phyloP scores from a whole-genome alignment of 2,888 invertebrate species.

The Diarsia brunnea region DNA sequence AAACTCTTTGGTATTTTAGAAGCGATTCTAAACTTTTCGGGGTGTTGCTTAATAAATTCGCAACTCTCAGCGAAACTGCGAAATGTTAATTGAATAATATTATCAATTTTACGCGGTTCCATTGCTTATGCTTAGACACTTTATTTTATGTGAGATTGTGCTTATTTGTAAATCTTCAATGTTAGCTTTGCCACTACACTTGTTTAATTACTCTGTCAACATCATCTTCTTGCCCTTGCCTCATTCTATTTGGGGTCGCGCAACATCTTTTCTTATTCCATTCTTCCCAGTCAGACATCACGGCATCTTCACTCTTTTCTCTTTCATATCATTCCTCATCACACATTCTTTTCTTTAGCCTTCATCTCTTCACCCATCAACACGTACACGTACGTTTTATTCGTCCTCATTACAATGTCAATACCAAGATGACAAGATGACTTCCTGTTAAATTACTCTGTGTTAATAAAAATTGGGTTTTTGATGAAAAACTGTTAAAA shows the following conservation, averaged over 20 bases:
- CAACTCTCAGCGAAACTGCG: conserved; percentile 17
- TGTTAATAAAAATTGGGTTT: not conserved
- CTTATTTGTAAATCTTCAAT: conserved; percentile 6
- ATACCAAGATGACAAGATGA: too few relatives aligned
- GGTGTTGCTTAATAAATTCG: conserved; percentile 28
- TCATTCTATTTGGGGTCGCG: too few relatives aligned
- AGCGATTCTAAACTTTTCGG: conserved; percentile 11
- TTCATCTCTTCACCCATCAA: too few relatives aligned
- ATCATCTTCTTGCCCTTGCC: too few relatives aligned
- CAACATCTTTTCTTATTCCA: too few relatives aligned
- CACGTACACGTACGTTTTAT: too few relatives aligned
- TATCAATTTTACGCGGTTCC: conserved; percentile 43
- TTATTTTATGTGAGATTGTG: conserved; percentile 37
- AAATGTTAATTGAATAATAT: conserved; percentile 39
- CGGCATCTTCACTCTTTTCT: too few relatives aligned
- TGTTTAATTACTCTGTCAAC: conserved; percentile 7
- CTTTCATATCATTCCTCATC: too few relatives aligned
- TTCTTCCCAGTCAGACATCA: too few relatives aligned
- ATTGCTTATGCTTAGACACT: conserved; percentile 16
- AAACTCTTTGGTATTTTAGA: conserved; percentile 11
- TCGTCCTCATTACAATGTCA: too few relatives aligned
- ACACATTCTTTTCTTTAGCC: too few relatives aligned
- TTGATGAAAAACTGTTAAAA: not conserved
- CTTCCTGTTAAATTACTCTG: conserved; percentile 5
- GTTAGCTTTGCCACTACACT: not conserved